A percentile compares a stretch with the other conserved stretches of the same genome.
Conservation (phyloP, 2,888 invertebrate species). For the Drosophila diplacantha region DNA sequence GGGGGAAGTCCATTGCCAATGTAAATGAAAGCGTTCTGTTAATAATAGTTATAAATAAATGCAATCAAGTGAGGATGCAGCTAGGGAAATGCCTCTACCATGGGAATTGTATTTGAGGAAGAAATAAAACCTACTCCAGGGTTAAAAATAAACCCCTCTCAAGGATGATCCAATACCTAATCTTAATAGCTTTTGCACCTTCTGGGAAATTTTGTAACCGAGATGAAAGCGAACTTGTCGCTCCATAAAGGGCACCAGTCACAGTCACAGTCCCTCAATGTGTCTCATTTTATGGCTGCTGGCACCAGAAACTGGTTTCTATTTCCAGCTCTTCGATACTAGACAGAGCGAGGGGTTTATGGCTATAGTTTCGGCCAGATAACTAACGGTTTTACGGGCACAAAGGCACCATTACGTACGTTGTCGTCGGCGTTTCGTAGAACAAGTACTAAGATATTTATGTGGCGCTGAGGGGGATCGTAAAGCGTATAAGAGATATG, state of each 20-base stretch:
- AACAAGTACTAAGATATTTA: slow-evolving; percentile 15
- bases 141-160: background rate
- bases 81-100: background rate
- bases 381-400: slow-evolving; percentile 19
- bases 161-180: background rate
- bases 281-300: slow-evolving; percentile 18
- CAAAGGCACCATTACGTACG: too few species aligned
- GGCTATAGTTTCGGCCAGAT: slow-evolving; percentile 9
- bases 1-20: slow-evolving; percentile 15
- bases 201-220: slow-evolving; percentile 14
- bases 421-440: slow-evolving; percentile 5
- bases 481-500: slow-evolving; percentile 35
- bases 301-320: slow-evolving; percentile 23
- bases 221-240: slow-evolving; percentile 5
- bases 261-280: slow-evolving; percentile 1
- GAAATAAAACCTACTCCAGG: too few species aligned
- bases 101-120: background rate
- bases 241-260: slow-evolving; percentile 3
- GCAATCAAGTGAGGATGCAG: slow-evolving; percentile 4
- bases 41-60: slow-evolving; percentile 10
- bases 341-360: background rate
- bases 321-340: slow-evolving; percentile 18
- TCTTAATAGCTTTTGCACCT: background rate
- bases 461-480: slow-evolving; percentile 5
- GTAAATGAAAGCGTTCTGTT: slow-evolving; percentile 3